These are phyloP conservation scores for Cherax quadricarinatus DNA, from an alignment of 1,140 invertebrate genomes.

Conservation along the genomic window DNA sequence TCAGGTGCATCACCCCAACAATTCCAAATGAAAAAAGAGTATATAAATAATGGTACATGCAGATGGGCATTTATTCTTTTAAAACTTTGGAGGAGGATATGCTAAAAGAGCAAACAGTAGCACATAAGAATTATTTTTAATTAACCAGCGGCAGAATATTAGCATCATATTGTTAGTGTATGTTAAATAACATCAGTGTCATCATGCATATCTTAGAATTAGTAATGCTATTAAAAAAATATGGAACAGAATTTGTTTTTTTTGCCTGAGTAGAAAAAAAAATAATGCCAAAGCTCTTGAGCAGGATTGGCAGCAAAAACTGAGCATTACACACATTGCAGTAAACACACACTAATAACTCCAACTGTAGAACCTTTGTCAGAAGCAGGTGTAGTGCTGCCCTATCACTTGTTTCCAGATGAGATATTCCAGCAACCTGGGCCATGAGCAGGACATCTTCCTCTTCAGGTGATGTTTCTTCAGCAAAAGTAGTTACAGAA, in stretches of 20 bases:
- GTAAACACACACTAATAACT: slow-evolving; percentile 20
- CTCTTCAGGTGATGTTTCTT: neutral
- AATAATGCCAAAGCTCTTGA: slow-evolving; percentile 26
- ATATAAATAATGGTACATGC: too few relatives aligned
- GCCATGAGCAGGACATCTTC: neutral
- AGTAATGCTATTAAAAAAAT: slow-evolving; percentile 5
- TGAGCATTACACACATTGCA: slow-evolving; percentile 23
- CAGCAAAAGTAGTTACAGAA: neutral
- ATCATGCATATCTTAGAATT: neutral
- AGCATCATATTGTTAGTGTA: neutral
- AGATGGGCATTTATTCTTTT: too few relatives aligned
- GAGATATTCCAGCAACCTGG: neutral
- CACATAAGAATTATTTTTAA: too few relatives aligned
- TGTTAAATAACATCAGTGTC: neutral
- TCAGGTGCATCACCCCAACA: too few relatives aligned
- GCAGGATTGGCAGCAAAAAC: slow-evolving; percentile 39
- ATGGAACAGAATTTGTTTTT: too few relatives aligned
- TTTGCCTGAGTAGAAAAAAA: neutral
- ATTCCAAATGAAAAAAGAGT: too few relatives aligned
- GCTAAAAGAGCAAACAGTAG: too few relatives aligned
- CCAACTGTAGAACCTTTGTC: slow-evolving; percentile 24
- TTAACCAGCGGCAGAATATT: too few relatives aligned
- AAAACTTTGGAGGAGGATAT: too few relatives aligned
- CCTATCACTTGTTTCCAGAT: slow-evolving; percentile 7
- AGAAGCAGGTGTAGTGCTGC: slow-evolving; percentile 13